Conservation (phyloP, 2,888 invertebrate species). For the Nomada hirtipes region DNA sequence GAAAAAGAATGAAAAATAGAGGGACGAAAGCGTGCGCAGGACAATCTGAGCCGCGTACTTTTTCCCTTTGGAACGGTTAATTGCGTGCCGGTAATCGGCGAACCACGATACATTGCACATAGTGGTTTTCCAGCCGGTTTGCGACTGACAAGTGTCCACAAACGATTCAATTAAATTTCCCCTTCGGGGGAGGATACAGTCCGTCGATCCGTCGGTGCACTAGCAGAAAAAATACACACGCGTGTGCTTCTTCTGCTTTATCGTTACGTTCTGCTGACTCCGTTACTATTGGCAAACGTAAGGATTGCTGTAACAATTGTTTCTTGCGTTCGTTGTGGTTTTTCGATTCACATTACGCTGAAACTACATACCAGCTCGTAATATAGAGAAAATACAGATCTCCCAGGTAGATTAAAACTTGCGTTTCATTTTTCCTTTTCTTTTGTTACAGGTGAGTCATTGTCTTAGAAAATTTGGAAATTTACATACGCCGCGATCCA, state of each 20-base stretch:
- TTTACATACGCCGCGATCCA: slow-evolving; percentile 10
- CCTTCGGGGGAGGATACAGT: slow-evolving; percentile 41
- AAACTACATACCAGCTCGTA: no score
- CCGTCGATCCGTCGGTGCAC: slow-evolving; percentile 42
- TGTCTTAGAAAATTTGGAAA: slow-evolving; percentile 1
- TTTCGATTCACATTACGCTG: not conserved
- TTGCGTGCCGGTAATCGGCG: slow-evolving; percentile 14
- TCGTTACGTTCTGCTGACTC: slow-evolving; percentile 56
- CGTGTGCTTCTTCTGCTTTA: slow-evolving; percentile 14
- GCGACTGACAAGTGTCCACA: slow-evolving; percentile 61
- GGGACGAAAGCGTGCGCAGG: not conserved
- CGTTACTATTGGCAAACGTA: slow-evolving; percentile 50
- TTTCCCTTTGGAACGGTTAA: slow-evolving; percentile 4
- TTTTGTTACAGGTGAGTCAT: slow-evolving; percentile 67
- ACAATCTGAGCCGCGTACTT: not conserved
- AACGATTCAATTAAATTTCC: slow-evolving; percentile 68
- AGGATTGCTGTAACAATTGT: not conserved
- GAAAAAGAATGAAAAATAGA: not conserved
- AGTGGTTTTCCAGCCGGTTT: slow-evolving; percentile 57
- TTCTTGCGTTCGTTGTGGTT: slow-evolving; percentile 17
- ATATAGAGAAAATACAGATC: not conserved
- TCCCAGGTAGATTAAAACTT: slow-evolving; percentile 1
- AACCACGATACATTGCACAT: slow-evolving; percentile 32
- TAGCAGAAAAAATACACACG: slow-evolving; percentile 47
- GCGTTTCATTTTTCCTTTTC: slow-evolving; percentile 21